phyloP scores from a whole-genome alignment of 2,888 invertebrate species.

The Zygaena filipendulae region DNA sequence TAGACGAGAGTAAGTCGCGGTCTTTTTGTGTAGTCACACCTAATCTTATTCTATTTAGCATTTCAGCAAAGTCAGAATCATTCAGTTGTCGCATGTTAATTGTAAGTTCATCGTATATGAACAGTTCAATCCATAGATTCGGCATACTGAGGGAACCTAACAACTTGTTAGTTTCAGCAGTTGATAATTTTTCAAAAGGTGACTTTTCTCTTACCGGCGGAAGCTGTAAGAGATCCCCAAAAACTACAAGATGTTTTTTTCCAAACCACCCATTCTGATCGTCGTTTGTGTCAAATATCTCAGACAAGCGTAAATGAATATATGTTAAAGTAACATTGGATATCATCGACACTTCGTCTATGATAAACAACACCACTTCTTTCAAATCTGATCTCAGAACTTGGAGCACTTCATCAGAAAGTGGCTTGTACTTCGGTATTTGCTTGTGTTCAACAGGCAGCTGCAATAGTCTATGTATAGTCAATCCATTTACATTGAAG shows the following conservation, averaged over 20 bases:
- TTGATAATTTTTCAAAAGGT: slow-evolving; percentile 19
- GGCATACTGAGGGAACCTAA: slow-evolving; percentile 17
- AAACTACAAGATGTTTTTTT: slow-evolving; percentile 21
- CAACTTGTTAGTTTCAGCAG: slow-evolving; percentile 17
- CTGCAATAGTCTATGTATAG: slow-evolving; percentile 15
- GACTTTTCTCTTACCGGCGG: slow-evolving; percentile 24
- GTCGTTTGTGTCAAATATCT: slow-evolving; percentile 23
- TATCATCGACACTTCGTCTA: slow-evolving; percentile 21
- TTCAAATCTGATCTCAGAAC: slow-evolving; percentile 21
- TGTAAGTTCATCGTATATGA: slow-evolving; percentile 16
- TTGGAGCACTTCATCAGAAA: slow-evolving; percentile 20
- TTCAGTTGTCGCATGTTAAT: slow-evolving; percentile 15
- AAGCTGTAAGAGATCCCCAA: slow-evolving; percentile 27
- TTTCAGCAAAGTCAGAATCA: slow-evolving; percentile 21
- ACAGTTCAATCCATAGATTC: slow-evolving; percentile 22
- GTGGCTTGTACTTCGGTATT: slow-evolving; percentile 18
- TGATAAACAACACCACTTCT: slow-evolving; percentile 21
- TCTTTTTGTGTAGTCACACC: slow-evolving; percentile 14
- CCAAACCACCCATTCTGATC: slow-evolving; percentile 25
- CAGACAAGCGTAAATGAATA: slow-evolving; percentile 15
- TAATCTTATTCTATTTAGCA: slow-evolving; percentile 22
- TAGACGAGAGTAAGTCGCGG: slow-evolving; percentile 16
- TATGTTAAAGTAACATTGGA: slow-evolving; percentile 19
- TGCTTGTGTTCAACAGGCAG: slow-evolving; percentile 23
- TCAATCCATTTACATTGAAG: slow-evolving; percentile 28